Evolutionary conservation across 2,113 vertebrate genomes (phyloP), one percentile per base, ranked within the genome.

Genomic region (Vulpes vulpes): DNA sequence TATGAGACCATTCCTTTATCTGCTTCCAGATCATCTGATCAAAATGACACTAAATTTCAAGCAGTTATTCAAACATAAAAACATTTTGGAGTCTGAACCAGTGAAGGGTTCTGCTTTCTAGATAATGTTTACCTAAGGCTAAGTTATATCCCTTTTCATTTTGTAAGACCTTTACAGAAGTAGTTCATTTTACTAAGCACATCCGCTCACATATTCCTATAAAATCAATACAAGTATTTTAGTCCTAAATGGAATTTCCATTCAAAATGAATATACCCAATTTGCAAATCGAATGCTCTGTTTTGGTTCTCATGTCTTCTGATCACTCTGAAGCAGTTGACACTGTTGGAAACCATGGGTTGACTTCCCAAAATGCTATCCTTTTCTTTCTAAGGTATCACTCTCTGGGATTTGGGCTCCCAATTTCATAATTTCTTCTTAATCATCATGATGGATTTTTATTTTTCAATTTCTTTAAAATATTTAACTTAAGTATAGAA

Each of bases 1-100:
- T 16, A 23, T 53, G 57, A 92, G 49, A 85, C 15, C 53, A 78
- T 38, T 30, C 35, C 35, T 73, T 73, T 73, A 94, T 90, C 83
- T 65, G 19, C 43, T 69, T 96, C 80, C 80, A 83, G 16, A 73
- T 62, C 67, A n/a, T 59, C 65, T 88, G 71, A 65, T 93, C 49
- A 16, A 80, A 57, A 73, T 80, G 35, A 80, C 86, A 71, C 9
- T 59, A 60, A 65, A 76, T 96, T 94, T 90, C 51, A 95, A 86
- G 74, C 79, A 87, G 64, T 94, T 92, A 87, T 74, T 92, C 74
- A 92, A 96, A 80, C 67, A 79, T 38, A 60, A 95, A 84, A 93
- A 53, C 11, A 49, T 73, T 71, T 78, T 90, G 15, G 35, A 87
- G 67, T 32, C 30, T 15, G 35, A 90, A 76, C 94, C 76, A 65